Base-by-base conservation (phyloP, 2,888 invertebrate species). In the Apotomis turbidana region DNA sequence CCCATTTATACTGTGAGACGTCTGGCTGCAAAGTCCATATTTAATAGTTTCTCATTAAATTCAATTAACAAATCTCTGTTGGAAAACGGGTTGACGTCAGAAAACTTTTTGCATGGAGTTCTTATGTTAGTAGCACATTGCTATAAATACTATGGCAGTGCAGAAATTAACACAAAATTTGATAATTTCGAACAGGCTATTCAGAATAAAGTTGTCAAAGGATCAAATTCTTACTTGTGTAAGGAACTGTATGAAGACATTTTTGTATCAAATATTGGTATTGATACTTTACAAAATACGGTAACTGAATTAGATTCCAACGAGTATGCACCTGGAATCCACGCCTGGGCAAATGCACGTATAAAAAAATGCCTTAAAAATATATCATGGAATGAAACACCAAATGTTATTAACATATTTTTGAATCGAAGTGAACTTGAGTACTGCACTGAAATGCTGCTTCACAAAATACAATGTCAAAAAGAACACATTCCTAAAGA, bases 1-100 rank as follows among this genome's bases (percentile, higher is more conserved):
- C 90, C 93, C 8, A 89, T 94, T 76, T 88, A 87, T 72, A 87
- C 88, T 36, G 91, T 94, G 6, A 83, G 94, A 73, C 83, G 91
- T 44, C 81, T 94, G 36, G 84, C 90, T 60, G 90, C 93, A 5
- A 89, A 87, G 79, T 88, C 89, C 57, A 89, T 94, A 76, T 87
- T 85, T 75, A 91, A 91, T 76, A 88, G 93, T 70, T 92, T 84
- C 74, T 76, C 85, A 66, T 86, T 87, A 71, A 76, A 83, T 64
- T 74, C 74, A 9, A 85, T 88, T 61, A 80, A 80, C 74, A 66
- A 83, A 44, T 68, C 76, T 60, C 51, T 87, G 41, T 55, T 83
- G 36, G 76, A 78, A 52, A 77, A 77, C 75, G 76, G 80, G 55
- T 75, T 64, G 70, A 41, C 74, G 5, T 76, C 85, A 4, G 91